Evolutionary conservation across 2,797 vertebrate genomes (phyloP), one percentile per base, ranked within the genome.

Genomic region (Galago senegalensis): DNA sequence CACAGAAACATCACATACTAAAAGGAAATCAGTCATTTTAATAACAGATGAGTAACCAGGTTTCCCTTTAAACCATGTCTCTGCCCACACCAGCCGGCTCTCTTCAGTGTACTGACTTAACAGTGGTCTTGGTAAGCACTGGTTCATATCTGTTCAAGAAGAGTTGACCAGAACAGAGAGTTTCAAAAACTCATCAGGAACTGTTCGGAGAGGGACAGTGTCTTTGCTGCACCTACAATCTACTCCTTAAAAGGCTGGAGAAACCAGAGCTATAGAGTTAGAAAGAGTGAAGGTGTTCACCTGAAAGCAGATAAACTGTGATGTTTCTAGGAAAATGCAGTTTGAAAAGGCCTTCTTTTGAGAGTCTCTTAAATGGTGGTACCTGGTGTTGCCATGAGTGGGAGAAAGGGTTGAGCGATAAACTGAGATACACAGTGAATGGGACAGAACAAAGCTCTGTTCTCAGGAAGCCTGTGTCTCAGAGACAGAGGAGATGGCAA

Each of bases 1-100:
- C 34, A 94, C 31, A 29, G 72, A 84, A 96, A 91, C 4, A 69
- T 25, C 40, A 83, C 49, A 73, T 53, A 60, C 12, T 67, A 43
- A 83, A 87, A 56, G 31, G 37, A 75, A 77, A 96, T 80, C 25
- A 9, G 29, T 60, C 21, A 94, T 82, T 90, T 61, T 83, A 79
- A 73, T 89, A 60, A 72, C 0, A 7, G 11, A 69, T 13, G 0
- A 77, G 12, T 72, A 72, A 65, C 23, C 60, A 90, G 25, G 34
- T 34, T 1, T 77, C 23, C 5, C 25, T 90, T 93, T 82, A 70
- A 84, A 56, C 72, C 27, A 18, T 49, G 31, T 18, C 11, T 77
- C 27, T 84, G 31, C 34, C 60, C 31, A 27, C 20, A 80, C n/a
- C 56, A 37, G 27, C n/a, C 37, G 21, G 23, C 16, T 76, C 49